phyloP scores from a whole-genome alignment of 2,797 vertebrate genomes.

The Lepus oiostolus region DNA sequence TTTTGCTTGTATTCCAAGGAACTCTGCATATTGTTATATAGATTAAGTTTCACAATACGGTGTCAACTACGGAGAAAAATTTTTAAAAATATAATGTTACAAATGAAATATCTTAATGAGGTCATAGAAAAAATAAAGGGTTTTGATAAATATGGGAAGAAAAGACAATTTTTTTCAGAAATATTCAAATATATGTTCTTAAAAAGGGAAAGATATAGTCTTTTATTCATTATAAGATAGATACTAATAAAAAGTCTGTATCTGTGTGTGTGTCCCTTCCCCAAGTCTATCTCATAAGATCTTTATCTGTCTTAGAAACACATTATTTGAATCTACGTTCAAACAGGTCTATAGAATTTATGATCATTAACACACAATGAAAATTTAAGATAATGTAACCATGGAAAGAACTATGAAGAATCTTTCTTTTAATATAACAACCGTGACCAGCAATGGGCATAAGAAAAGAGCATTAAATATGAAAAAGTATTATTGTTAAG shows the following conservation, averaged over 20 bases:
- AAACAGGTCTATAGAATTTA: conserved; percentile 53
- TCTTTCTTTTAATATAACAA: conserved; percentile 68
- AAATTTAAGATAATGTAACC: conserved; percentile 42
- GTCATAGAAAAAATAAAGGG: not conserved
- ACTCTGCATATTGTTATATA: not conserved
- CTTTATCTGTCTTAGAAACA: conserved; percentile 32
- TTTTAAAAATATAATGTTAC: not conserved
- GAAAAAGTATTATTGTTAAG: conserved; percentile 57
- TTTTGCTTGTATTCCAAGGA: not conserved
- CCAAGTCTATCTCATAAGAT: not conserved
- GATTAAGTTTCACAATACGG: not conserved
- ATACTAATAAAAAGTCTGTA: not conserved
- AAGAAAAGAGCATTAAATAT: conserved; percentile 61
- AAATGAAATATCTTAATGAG: not conserved
- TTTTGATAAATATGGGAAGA: not conserved
- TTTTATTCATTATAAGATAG: not conserved
- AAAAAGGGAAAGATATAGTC: not conserved
- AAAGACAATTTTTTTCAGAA: not conserved
- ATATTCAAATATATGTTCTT: not conserved
- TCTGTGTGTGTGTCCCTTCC: not conserved
- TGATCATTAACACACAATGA: conserved; percentile 14
- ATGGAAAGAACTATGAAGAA: not conserved
- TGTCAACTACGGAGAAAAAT: not conserved
- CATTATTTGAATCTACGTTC: conserved; percentile 3
- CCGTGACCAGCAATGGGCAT: not conserved